Conservation (phyloP, 2,797 vertebrate genomes). For the Morelia viridis region DNA sequence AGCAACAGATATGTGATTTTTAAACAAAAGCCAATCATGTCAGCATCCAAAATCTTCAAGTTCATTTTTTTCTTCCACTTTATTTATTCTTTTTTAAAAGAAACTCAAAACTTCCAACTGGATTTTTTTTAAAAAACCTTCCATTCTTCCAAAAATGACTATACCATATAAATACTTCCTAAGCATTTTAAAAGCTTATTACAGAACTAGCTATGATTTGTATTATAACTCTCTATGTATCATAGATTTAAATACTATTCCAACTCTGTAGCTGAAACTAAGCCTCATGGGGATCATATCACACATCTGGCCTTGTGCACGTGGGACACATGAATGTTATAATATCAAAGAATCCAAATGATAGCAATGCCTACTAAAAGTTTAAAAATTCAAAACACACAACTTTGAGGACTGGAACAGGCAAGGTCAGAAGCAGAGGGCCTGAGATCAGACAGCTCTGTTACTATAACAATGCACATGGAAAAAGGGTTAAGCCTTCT, state of each 20-base stretch:
- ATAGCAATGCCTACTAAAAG: conserved; percentile 21
- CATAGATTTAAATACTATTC: conserved; percentile 14
- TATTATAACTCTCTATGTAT: background rate
- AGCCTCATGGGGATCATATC: background rate
- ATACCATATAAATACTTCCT: background rate
- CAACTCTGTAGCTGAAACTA: conserved; percentile 14
- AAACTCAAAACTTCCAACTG: background rate
- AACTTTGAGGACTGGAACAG: background rate
- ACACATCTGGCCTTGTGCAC: background rate
- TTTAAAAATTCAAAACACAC: background rate
- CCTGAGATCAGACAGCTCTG: background rate
- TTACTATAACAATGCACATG: background rate
- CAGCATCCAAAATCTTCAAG: conserved; percentile 50
- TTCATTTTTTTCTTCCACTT: conserved; percentile 54
- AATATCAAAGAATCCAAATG: background rate
- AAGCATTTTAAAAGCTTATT: conserved; percentile 4
- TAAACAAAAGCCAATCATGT: conserved; percentile 63
- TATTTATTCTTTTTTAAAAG: conserved; percentile 1
- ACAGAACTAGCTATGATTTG: background rate
- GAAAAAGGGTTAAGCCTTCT: background rate
- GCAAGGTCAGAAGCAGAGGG: background rate
- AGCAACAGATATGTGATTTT: conserved; percentile 66
- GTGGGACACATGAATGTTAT: background rate
- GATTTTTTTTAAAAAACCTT: background rate
- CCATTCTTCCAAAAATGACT: conserved; percentile 4